Evolutionary conservation across 53 echinoderm and acorn worm species (phyloP), one percentile per base, ranked within the genome.

Genomic region (Holothuria leucospilota): DNA sequence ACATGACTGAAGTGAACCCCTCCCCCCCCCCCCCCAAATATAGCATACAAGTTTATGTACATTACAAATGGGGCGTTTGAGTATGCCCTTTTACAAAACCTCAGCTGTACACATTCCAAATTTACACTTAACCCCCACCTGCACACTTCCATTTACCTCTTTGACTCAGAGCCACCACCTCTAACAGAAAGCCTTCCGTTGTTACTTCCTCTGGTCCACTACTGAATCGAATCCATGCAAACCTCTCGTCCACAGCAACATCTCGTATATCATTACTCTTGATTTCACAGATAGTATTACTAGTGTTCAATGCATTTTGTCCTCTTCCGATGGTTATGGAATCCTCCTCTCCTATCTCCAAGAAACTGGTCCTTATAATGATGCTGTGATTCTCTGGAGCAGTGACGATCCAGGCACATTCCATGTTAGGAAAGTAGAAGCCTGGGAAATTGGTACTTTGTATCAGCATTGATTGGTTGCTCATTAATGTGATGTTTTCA

Each of bases 171-270:
- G 80, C 90, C 25, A 61, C 40, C 20, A 90, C 29, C 39, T 90
- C 85, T 21, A 90, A 39, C 2, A 69, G 53, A 30, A 85, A 90
- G 13, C 88, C 82, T 20, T 82, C 23, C 16, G 38, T 68, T 9
- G 39, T 63, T 5, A 71, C 71, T 27, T 58, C 53, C 9, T 13
- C 63, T 13, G 16, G 61, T 40, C 15, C 28, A 38, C 63, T 63
- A 21, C 72, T 29, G 85, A 69, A 42, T 84, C 77, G 77, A 77
- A 89, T 84, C 89, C 51, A 29, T 51, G 29, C 89, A 53, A 84
- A 34, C 16, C 27, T 13, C 52, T 14, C 41, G 15, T 65, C 26
- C 58, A 84, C 14, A 14, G 49, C 29, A 64, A 89, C 28, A 60
- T 66, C 58, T 59, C 23, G 4, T 53, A 51, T 25, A 7, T 74